These are phyloP conservation scores for Neomorphus geoffroyi DNA, from an alignment of 2,797 vertebrate species.

Conservation along the genomic window DNA sequence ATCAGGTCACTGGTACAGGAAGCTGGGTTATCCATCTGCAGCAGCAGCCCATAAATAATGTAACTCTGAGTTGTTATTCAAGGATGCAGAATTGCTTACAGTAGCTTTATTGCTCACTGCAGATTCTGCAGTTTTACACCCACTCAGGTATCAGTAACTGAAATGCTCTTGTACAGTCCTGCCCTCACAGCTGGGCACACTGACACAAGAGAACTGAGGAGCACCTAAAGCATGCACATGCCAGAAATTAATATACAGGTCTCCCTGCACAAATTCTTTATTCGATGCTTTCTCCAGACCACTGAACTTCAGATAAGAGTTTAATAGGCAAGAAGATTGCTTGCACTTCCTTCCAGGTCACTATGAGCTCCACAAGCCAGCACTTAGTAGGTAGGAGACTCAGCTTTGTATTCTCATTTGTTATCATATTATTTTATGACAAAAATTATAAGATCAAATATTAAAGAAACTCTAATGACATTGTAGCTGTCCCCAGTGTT, in stretches of 20 bases:
- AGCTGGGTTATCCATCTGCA: background rate
- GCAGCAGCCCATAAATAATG: accelerated
- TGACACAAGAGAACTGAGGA: background rate
- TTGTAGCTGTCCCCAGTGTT: background rate
- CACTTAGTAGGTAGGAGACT: background rate
- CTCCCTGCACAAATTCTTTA: background rate
- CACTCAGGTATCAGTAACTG: background rate
- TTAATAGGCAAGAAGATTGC: background rate
- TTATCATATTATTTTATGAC: background rate
- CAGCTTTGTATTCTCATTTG: background rate
- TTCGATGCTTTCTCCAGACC: background rate
- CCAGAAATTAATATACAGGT: background rate
- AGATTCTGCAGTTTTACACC: background rate
- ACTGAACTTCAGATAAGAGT: background rate
- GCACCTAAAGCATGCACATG: background rate
- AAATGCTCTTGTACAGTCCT: background rate
- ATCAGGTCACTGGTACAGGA: background rate
- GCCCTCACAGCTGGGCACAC: background rate
- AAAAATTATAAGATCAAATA: background rate
- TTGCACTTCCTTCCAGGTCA: background rate
- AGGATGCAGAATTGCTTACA: background rate
- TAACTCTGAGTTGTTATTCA: background rate
- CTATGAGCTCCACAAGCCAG: background rate
- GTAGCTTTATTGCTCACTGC: background rate
- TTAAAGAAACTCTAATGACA: background rate